Evolutionary conservation across 2,113 vertebrate species (phyloP).

Genomic region (Polyodon spathula): DNA sequence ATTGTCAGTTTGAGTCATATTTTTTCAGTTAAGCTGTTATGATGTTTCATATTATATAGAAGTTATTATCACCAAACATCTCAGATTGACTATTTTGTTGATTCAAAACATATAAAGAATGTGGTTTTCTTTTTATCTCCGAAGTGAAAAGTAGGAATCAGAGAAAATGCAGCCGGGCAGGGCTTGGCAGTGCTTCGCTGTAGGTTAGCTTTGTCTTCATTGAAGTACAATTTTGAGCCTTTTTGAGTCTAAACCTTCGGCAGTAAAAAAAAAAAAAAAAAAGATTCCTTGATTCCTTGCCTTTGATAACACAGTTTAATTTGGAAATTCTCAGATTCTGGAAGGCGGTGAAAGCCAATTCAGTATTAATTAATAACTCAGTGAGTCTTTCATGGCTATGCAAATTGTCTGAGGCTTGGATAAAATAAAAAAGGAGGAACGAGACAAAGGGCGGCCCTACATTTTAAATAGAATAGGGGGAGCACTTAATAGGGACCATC

Average conservation of each 20-base stretch:
- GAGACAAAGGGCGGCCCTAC: conserved; percentile 54
- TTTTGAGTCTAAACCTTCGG: conserved; percentile 22
- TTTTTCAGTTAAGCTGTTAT: no score
- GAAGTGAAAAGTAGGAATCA: no score
- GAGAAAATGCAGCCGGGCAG: no score
- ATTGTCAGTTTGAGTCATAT: no score
- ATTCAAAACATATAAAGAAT: no score
- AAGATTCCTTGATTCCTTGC: conserved; percentile 54
- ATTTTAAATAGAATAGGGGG: conserved; percentile 55
- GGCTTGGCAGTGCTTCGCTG: no score
- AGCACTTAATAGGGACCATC: conserved; percentile 53
- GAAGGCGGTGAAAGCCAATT: conserved; percentile 34
- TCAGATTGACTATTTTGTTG: no score
- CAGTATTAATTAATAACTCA: conserved; percentile 65
- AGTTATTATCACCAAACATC: no score
- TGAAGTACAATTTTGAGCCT: not conserved
- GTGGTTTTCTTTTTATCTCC: no score
- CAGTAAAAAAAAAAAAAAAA: conserved; percentile 36
- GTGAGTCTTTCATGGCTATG: conserved; percentile 55
- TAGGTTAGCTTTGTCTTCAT: not conserved
- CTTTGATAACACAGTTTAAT: conserved; percentile 59
- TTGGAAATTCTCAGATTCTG: conserved; percentile 43
- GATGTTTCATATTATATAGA: no score
- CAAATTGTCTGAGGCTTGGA: conserved; percentile 48
- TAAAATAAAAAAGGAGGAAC: conserved; percentile 43